Evolutionary conservation across 2,797 vertebrate species (phyloP).

Genomic region (Simalia tracyae): DNA sequence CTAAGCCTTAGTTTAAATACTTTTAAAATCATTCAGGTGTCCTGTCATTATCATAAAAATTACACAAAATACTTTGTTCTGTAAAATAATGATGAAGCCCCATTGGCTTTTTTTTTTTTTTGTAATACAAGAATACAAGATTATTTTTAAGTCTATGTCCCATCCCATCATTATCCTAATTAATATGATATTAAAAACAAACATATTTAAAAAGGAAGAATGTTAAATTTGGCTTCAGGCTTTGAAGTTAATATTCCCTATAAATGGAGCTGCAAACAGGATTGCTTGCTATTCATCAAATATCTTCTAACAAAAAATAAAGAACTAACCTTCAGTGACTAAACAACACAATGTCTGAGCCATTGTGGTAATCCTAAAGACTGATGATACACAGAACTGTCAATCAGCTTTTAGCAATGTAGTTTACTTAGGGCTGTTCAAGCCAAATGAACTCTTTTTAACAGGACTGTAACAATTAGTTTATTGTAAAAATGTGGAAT

Average conservation of each 20-base stretch:
- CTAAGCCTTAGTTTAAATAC: slow-evolving; percentile 39
- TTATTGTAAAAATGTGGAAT: background rate
- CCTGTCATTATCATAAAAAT: slow-evolving; percentile 42
- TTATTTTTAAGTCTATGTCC: background rate
- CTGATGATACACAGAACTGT: background rate
- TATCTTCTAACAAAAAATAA: background rate
- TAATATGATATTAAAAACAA: background rate
- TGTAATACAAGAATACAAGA: slow-evolving; percentile 11
- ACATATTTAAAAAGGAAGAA: background rate
- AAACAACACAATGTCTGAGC: background rate
- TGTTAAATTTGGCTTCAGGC: background rate
- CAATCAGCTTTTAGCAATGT: background rate
- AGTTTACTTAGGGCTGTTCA: background rate
- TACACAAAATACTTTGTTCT: slow-evolving; percentile 52
- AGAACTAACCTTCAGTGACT: background rate
- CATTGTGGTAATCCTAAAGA: background rate
- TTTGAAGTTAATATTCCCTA: slow-evolving; percentile 3
- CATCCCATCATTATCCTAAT: background rate
- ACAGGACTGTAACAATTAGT: background rate
- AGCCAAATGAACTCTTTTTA: background rate
- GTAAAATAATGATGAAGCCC: slow-evolving; percentile 44
- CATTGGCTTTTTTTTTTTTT: slow-evolving; percentile 30
- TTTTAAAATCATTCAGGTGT: slow-evolving; percentile 47
- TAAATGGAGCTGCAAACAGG: background rate
- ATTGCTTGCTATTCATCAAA: background rate